A percentile compares a stretch with the other conserved stretches of the same genome.
These are phyloP conservation scores for Phataginus tricuspis DNA, from an alignment of 2,797 vertebrate genomes.

Conservation along the genomic window DNA sequence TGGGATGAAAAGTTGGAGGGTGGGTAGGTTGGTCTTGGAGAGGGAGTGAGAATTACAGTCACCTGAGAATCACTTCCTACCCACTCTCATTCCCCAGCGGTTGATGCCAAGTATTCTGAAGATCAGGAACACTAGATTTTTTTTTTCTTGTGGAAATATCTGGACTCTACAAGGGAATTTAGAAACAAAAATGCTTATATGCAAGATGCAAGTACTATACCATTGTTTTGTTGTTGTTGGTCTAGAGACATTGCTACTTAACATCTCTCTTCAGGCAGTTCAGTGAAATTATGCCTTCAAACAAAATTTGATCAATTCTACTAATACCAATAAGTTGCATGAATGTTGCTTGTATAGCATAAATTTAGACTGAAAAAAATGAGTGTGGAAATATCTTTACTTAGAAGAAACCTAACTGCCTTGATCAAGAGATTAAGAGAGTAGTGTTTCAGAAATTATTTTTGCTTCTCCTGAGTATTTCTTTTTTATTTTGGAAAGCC, in stretches of 20 bases:
- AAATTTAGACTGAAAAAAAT: background rate
- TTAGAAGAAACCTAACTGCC: background rate
- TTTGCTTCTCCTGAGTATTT: background rate
- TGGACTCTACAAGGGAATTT: background rate
- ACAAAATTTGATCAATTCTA: background rate
- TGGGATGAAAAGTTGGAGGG: background rate
- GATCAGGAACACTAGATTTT: background rate
- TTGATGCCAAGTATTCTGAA: background rate
- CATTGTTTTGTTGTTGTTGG: background rate
- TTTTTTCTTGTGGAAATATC: conserved; percentile 17
- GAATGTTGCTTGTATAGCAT: background rate
- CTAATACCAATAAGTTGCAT: background rate
- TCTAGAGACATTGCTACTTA: background rate
- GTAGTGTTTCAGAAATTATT: background rate
- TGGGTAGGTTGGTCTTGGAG: background rate
- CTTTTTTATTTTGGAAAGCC: background rate
- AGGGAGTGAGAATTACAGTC: background rate
- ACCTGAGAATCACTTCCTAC: background rate
- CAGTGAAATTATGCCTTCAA: background rate
- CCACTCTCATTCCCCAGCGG: background rate
- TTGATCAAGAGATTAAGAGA: background rate
- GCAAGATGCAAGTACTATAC: background rate
- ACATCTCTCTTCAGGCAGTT: background rate
- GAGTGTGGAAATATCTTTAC: background rate
- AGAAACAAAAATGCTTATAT: background rate